Conservation (phyloP, 2,888 invertebrate genomes). For the Tridacna gigas region DNA sequence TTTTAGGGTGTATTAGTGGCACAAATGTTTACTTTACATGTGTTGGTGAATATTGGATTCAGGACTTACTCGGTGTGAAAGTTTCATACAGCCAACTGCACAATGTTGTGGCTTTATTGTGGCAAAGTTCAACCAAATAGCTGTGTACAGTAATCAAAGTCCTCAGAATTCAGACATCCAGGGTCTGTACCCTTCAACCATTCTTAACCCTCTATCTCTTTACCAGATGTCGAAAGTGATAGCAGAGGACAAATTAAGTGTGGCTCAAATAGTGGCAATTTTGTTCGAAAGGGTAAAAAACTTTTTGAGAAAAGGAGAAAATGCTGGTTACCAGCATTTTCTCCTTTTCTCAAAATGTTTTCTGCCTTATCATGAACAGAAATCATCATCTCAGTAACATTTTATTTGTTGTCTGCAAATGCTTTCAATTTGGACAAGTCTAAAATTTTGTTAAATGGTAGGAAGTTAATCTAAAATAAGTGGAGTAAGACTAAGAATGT, state of each 20-base stretch:
- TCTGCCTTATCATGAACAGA: background rate
- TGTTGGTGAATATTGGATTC: background rate
- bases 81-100: background rate
- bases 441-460: background rate
- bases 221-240: no score
- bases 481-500: no score
- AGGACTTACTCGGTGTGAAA: background rate
- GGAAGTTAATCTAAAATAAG: background rate
- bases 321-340: background rate
- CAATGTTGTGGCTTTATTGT: background rate
- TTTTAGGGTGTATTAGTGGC: slow-evolving; percentile 88
- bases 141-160: background rate
- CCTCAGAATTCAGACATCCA: background rate
- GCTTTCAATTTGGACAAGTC: background rate
- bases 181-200: background rate
- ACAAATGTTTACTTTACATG: background rate
- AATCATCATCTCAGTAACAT: background rate
- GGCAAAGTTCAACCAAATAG: background rate
- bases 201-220: background rate
- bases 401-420: background rate
- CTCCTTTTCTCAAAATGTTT: background rate
- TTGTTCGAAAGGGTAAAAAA: background rate
- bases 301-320: background rate
- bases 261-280: no score
- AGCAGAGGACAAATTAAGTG: no score